These are phyloP conservation scores for Thryonomys swinderianus DNA, from an alignment of 2,113 vertebrate species.

Conservation along the genomic window DNA sequence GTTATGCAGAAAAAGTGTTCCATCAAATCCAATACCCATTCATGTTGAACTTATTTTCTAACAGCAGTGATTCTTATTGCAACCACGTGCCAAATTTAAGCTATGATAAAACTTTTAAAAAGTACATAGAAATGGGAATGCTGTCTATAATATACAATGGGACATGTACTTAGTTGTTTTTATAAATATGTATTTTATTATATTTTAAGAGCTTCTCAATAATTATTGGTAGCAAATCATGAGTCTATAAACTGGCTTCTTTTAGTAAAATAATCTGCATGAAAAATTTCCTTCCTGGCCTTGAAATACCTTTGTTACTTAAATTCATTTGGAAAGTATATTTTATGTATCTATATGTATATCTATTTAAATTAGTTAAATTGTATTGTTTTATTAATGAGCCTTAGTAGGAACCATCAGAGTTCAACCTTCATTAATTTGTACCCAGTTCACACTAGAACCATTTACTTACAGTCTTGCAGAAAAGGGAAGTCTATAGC, in stretches of 20 bases:
- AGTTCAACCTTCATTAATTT: neutral
- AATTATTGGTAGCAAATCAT: neutral
- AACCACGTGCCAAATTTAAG: neutral
- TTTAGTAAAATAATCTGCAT: neutral
- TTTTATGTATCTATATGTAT: neutral
- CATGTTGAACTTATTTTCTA: constrained; percentile 30
- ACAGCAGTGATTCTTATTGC: neutral
- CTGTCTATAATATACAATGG: neutral
- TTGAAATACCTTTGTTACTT: neutral
- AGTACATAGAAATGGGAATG: neutral
- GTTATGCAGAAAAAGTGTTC: no score
- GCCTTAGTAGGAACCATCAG: no score
- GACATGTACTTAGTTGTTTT: neutral
- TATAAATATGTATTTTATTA: constrained; percentile 5
- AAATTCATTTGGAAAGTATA: neutral
- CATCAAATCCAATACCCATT: no score
- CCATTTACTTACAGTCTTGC: neutral
- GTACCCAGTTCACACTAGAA: constrained; percentile 1
- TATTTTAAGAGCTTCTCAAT: neutral
- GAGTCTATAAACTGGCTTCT: neutral
- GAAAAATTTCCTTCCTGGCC: neutral
- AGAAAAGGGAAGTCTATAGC: neutral
- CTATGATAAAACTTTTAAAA: constrained; percentile 23
- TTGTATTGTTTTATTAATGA: constrained; percentile 6
- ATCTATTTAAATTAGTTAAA: neutral